phyloP scores from a whole-genome alignment of 2,888 invertebrate species.

The Marronus borbonicus region DNA sequence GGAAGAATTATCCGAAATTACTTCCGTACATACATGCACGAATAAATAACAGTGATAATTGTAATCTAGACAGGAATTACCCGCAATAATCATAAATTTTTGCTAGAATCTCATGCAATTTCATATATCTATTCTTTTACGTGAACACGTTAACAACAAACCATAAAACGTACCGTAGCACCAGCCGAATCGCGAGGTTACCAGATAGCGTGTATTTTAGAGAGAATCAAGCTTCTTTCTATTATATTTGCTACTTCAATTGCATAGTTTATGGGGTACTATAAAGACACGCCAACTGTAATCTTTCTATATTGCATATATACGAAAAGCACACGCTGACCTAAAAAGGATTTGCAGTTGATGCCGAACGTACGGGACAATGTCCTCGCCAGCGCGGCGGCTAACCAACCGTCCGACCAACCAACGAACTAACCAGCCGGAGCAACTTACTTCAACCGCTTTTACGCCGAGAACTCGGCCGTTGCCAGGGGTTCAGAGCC shows the following conservation, averaged over 20 bases:
- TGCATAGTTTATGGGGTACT: slow-evolving; percentile 12
- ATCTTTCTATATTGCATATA: slow-evolving; percentile 16
- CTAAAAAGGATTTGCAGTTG: slow-evolving; percentile 15
- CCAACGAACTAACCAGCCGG: neutral
- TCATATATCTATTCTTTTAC: slow-evolving; percentile 5
- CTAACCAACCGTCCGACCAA: neutral
- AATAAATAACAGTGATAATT: slow-evolving; percentile 7
- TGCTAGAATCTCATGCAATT: neutral
- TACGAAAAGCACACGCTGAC: slow-evolving; percentile 5
- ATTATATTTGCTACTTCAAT: slow-evolving; percentile 20
- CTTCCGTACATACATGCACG: neutral
- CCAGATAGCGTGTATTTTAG: neutral
- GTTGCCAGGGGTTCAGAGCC: neutral
- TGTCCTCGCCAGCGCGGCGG: slow-evolving; percentile 21
- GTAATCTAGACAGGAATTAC: neutral
- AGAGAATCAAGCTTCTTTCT: slow-evolving; percentile 3
- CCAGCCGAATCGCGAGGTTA: neutral
- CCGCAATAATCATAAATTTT: slow-evolving; percentile 17
- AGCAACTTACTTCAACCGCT: neutral
- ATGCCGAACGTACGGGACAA: neutral
- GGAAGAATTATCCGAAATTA: too few relatives aligned
- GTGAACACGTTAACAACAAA: neutral
- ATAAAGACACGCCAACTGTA: slow-evolving; percentile 13
- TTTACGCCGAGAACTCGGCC: neutral
- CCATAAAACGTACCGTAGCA: neutral